Conservation (phyloP, 1,140 invertebrate species). For the Marisa cornuarietis region DNA sequence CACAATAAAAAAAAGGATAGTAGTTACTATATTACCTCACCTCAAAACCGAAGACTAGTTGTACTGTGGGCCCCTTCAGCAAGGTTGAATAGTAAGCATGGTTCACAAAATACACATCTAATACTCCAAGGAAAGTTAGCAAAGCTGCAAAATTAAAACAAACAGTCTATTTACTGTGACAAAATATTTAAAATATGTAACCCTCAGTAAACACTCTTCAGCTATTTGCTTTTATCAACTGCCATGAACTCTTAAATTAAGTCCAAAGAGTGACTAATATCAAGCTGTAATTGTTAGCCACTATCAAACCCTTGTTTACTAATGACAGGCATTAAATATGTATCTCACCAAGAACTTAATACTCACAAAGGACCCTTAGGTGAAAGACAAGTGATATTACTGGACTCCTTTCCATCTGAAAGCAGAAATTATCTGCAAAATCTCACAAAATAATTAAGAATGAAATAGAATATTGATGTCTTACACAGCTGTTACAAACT, state of each 20-base stretch:
- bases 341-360: not conserved
- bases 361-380: conserved; percentile 84
- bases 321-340: too few species aligned
- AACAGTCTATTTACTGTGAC: not conserved
- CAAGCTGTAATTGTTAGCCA: too few species aligned
- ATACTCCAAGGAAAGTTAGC: conserved; percentile 79
- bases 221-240: too few species aligned
- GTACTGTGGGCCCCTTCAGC: conserved; percentile 93
- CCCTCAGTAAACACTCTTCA: too few species aligned
- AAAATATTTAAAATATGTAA: too few species aligned
- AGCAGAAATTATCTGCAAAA: conserved; percentile 45
- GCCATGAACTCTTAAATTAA: too few species aligned
- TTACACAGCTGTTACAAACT: not conserved
- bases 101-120: conserved; percentile 91
- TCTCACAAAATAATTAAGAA: not conserved
- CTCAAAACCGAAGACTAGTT: conserved; percentile 99
- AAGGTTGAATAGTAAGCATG: conserved; percentile 96
- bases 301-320: too few species aligned
- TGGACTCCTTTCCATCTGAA: conserved; percentile 98
- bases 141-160: conserved; percentile 70
- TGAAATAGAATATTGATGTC: not conserved
- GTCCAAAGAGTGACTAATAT: too few species aligned
- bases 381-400: conserved; percentile 96
- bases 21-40: conserved; percentile 51
- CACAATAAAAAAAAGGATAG: not conserved